A percentile compares a stretch with the other conserved stretches of the same genome.
Evolutionary conservation across 2,797 vertebrate genomes (phyloP).

Genomic region (Oreochromis mossambicus): DNA sequence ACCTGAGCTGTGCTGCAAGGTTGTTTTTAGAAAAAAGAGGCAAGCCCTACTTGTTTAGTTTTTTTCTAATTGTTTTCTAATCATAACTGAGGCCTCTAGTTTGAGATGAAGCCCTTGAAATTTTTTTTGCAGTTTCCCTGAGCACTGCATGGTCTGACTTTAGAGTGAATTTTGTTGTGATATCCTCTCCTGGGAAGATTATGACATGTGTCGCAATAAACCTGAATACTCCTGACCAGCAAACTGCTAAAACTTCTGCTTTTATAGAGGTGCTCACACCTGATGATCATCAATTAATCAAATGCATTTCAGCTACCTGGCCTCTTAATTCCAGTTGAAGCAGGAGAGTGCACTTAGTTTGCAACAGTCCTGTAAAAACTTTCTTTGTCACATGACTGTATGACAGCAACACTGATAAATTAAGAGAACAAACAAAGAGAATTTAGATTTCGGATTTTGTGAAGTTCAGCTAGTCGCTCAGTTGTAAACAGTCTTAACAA

Average conservation of each 20-base stretch:
- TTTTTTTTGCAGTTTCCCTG: background rate
- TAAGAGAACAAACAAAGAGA: background rate
- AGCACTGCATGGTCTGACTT: rapidly evolving
- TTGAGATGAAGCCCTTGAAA: background rate
- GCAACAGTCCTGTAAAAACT: background rate
- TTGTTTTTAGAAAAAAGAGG: background rate
- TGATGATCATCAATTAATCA: background rate
- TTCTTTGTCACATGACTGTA: background rate
- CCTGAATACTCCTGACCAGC: background rate
- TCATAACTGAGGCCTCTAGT: background rate
- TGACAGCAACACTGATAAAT: background rate
- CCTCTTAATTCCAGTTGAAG: background rate
- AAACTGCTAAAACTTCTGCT: rapidly evolving
- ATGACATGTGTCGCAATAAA: background rate
- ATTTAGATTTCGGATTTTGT: background rate
- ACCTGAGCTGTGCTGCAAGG: background rate
- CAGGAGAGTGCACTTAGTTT: background rate
- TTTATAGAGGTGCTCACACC: background rate
- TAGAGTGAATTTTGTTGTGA: background rate
- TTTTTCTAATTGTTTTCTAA: background rate
- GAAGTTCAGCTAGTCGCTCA: background rate
- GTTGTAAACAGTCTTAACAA: background rate
- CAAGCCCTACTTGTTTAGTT: background rate
- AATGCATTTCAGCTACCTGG: background rate
- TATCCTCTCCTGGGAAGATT: background rate